Evolutionary conservation across 2,888 invertebrate species (phyloP), one percentile per base, ranked within the genome.

Genomic region (Mongoloraphidia duomilia): DNA sequence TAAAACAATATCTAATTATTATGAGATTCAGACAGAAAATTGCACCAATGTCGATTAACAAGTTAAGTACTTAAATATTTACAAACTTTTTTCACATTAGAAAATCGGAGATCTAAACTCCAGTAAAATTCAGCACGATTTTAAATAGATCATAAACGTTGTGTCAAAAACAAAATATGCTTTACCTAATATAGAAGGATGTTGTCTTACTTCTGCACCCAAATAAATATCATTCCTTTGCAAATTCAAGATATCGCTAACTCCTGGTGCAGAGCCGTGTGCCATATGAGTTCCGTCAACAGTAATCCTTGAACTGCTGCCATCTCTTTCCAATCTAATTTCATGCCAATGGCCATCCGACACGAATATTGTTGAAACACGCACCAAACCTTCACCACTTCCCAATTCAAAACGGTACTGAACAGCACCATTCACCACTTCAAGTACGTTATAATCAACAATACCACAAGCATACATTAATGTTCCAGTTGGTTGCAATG

Each of bases 361-460:
- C n/a, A 89, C 76, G 59, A 78, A 78, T n/a, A 81, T 71, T 50
- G 82, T 81, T 34, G 81, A 77, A 2, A 88, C 84, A 53, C 84
- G 76, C 34, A 92, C 84, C 47, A 84, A 69, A 37, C 89, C 92
- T 66, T 87, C 87, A 8, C 95, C 96, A 55, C 87, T 85, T 14
- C 96, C 96, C 56, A 94, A 77, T 65, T 96, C 90, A 73, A 93
- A 91, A 55, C 88, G 79, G 67, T 91, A 92, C 65, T 90, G 91
- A 10, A 93, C 78, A 44, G 79, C 78, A 1, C 94, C 95, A 64
- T 90, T 86, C 13, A 79, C 80, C 48, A 84, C 79, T 75, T 95
- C 93, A 49, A 96, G 71, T 55, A 88, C 79, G 58, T 89, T 90
- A 66, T 88, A 92, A 65, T 96, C 95, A 42, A 89, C 78, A 61